phyloP scores from a whole-genome alignment of 2,888 invertebrate genomes.

The Synergus umbraculus region DNA sequence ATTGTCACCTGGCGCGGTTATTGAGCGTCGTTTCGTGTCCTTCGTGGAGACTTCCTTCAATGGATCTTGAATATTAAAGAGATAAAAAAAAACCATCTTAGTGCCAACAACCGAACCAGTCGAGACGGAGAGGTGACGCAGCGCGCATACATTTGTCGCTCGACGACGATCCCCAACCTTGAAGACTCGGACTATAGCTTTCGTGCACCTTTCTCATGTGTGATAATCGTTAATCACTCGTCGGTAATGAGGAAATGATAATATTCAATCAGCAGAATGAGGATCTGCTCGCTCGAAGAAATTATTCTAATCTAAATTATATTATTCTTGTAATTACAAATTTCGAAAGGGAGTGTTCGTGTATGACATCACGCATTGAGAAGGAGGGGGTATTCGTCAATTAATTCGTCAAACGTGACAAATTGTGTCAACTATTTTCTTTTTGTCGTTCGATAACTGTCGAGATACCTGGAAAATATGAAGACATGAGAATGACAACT shows the following conservation, averaged over 20 bases:
- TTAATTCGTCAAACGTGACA: too few species aligned
- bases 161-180: slow-evolving; percentile 24
- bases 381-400: too few species aligned
- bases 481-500: too few species aligned
- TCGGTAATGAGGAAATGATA: background rate
- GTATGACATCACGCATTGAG: too few species aligned
- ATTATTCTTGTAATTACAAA: too few species aligned
- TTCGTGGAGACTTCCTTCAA: slow-evolving; percentile 36
- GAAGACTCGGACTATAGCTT: background rate
- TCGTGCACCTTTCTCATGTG: slow-evolving; percentile 20
- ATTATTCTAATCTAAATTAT: too few species aligned
- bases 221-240: slow-evolving; percentile 21
- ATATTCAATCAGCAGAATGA: background rate
- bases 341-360: too few species aligned
- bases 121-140: slow-evolving; percentile 34
- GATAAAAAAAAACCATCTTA: slow-evolving; percentile 10
- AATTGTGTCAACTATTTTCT: too few species aligned
- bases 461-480: too few species aligned
- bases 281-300: background rate
- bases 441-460: too few species aligned
- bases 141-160: slow-evolving; percentile 1
- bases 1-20: slow-evolving; percentile 38
- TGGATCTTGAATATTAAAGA: slow-evolving; percentile 34
- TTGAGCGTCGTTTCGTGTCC: slow-evolving; percentile 39
- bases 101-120: slow-evolving; percentile 33